Base-by-base conservation (phyloP, 2,888 invertebrate genomes). In the Andricus curvator region DNA sequence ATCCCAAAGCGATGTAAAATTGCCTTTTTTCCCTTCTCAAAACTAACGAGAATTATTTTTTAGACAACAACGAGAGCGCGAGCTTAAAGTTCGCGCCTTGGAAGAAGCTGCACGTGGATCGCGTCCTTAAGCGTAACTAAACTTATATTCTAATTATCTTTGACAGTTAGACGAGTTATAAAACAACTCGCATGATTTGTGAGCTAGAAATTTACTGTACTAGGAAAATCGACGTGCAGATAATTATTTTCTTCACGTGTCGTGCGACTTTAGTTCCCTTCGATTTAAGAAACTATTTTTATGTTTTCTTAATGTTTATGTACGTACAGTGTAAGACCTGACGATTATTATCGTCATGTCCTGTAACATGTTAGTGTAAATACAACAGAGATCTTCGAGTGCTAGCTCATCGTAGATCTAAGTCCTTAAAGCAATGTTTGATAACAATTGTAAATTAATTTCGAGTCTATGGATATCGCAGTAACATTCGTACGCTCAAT, bases 21-120 rank as follows among this genome's bases (percentile, higher is more conserved):
- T 4, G 5, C 56, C 13, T 20, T 56, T 33, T 1, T 11, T 51
- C 4, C 17, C 20, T 37, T 11, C 15, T 20, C 22, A 22, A 56
- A 84, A 86, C 85, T 89, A 88, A 90, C 84, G 74, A 85, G 86
- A 78, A 82, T 65, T 89, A 82, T 94, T 91, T 94, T 93, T 94
- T 93, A 95, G 95, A 88, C 96, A 96, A 94, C 96, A 97, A 93
- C 95, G 97, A 88, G 97, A 97, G 90, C 95, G 97, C 86, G 97
- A 97, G 93, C 94, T 97, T 89, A 97, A 97, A 94, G 96, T 97
- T 90, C 95, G 97, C 90, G 97, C 96, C 86, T 94, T 97, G 88
- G 97, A 97, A 94, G 97, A 97, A 94, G 97, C 97, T 85, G 96
- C 97, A 86, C 95, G 97, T 90, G 96, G 95, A 90, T 95, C 95